Conservation (phyloP, 2,797 vertebrate species). For the Pelobates cultripes region DNA sequence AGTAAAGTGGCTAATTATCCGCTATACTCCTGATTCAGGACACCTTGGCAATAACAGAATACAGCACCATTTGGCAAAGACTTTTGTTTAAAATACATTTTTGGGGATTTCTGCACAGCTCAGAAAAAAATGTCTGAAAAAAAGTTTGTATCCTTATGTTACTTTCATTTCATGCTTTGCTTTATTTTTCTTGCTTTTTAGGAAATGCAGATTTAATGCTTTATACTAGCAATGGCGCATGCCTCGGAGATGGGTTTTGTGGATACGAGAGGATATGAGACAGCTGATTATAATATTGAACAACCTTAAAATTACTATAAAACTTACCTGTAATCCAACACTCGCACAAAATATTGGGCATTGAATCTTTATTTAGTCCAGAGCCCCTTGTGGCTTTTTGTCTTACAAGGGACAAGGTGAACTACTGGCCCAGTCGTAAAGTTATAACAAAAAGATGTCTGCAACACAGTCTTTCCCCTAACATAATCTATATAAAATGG, state of each 20-base stretch:
- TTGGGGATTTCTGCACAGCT: slow-evolving; percentile 46
- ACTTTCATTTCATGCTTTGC: slow-evolving; percentile 13
- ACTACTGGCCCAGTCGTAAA: no score
- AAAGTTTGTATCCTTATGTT: slow-evolving; percentile 17
- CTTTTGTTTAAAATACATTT: slow-evolving; percentile 34
- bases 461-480: no score
- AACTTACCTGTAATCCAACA: no score
- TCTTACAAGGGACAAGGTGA: no score
- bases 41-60: slow-evolving; percentile 39
- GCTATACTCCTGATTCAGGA: slow-evolving; percentile 1
- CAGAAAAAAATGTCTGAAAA: slow-evolving; percentile 24
- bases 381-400: no score
- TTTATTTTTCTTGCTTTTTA: slow-evolving; percentile 28
- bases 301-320: no score
- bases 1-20: neutral
- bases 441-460: no score
- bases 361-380: no score
- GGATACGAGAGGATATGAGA: no score
- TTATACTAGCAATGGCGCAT: neutral
- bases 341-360: no score
- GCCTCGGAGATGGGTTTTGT: slow-evolving; percentile 3
- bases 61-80: slow-evolving; percentile 19
- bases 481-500: no score
- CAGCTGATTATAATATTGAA: no score
- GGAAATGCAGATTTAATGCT: slow-evolving; percentile 5